Percentiles rank a stretch among this genome's conserved stretches.
These are phyloP conservation scores for Drosophila obscura DNA, from an alignment of 1,140 invertebrate species.

Conservation along the genomic window DNA sequence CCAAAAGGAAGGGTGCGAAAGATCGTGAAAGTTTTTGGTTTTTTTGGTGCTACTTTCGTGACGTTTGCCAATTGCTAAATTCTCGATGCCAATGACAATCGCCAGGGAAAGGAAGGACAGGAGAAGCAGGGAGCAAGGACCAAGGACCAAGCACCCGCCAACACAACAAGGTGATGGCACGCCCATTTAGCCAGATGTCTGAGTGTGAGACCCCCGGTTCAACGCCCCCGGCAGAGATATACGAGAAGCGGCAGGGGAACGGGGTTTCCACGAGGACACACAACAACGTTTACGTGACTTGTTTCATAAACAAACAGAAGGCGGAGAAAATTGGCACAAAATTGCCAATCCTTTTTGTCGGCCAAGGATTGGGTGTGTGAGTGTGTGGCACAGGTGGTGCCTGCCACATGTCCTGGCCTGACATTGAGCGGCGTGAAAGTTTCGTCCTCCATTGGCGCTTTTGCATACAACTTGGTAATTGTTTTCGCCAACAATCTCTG, in stretches of 20 bases:
- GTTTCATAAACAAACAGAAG: constrained; percentile 81
- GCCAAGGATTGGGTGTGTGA: background rate
- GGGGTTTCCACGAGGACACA: constrained; percentile 18
- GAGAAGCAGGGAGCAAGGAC: background rate
- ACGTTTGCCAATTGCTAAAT: constrained; percentile 78
- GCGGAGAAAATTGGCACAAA: constrained; percentile 70
- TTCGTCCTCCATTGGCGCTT: constrained; percentile 64
- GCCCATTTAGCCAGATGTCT: constrained; percentile 63
- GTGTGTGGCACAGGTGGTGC: constrained; percentile 25
- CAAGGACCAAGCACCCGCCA: constrained; percentile 15
- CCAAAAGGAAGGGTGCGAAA: constrained; percentile 21
- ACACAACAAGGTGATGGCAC: constrained; percentile 63
- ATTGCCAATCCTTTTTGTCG: constrained; percentile 56
- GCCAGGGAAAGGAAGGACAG: constrained; percentile 20
- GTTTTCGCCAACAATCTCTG: constrained; percentile 68
- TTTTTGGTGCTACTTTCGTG: constrained; percentile 59
- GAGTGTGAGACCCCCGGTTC: constrained; percentile 36
- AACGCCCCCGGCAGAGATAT: constrained; percentile 62
- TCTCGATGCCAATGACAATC: constrained; percentile 78
- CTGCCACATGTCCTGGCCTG: constrained; percentile 37
- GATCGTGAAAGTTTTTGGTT: constrained; percentile 47
- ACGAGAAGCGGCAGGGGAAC: constrained; percentile 28
- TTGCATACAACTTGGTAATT: constrained; percentile 80
- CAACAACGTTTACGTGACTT: constrained; percentile 74
- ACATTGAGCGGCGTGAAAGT: constrained; percentile 63